A percentile compares a stretch with the other conserved stretches of the same genome.
Evolutionary conservation across 37 sponge, comb jelly and placozoan species (phyloP).

Genomic region (Spongilla lacustris): DNA sequence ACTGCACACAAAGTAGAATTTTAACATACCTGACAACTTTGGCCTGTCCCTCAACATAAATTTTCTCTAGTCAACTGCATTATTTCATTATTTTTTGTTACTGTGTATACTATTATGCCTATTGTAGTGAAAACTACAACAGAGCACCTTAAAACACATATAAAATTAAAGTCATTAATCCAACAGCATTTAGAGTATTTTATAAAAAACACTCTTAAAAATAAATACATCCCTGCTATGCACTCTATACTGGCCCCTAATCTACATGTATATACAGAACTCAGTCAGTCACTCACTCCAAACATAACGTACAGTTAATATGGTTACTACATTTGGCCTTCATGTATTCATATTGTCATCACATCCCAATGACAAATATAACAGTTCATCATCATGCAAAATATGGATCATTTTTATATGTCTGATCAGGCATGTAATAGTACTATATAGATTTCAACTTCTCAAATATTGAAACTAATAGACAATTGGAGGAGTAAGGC

Average conservation of each 20-base stretch:
- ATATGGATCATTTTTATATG: not conserved
- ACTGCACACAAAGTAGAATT: constrained; percentile 1
- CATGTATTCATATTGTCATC: constrained; percentile 1
- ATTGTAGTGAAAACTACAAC: not conserved
- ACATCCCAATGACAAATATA: not conserved
- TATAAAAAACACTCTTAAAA: constrained; percentile 1
- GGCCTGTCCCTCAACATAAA: constrained; percentile 1
- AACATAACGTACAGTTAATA: not conserved
- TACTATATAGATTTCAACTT: not conserved
- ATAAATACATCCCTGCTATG: not conserved
- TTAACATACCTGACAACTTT: constrained; percentile 1
- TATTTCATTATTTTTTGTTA: not conserved
- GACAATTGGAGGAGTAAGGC: not conserved
- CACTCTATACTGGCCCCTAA: constrained; percentile 1
- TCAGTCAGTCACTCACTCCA: constrained; percentile 1
- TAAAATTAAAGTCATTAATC: not conserved
- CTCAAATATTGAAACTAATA: constrained; percentile 1
- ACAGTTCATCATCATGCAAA: constrained; percentile 1
- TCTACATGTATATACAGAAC: not conserved
- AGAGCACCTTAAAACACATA: not conserved
- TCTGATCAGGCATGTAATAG: not conserved
- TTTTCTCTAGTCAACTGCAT: not conserved
- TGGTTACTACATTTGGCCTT: not conserved
- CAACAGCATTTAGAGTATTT: constrained; percentile 1
- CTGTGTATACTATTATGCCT: not conserved